phyloP scores from a whole-genome alignment of 2,113 vertebrate genomes.

The Brachirus orientalis region DNA sequence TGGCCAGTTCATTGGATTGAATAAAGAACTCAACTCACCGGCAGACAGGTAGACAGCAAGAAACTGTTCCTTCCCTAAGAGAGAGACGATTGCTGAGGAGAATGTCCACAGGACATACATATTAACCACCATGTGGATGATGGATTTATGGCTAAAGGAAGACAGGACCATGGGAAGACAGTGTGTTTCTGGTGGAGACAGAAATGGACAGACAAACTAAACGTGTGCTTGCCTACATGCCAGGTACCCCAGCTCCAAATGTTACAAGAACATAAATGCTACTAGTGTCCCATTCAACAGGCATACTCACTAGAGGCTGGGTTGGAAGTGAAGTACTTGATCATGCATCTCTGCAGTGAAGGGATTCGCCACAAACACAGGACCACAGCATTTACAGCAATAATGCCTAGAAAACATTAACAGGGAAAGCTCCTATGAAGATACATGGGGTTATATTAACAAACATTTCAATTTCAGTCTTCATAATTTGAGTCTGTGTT shows the following conservation, averaged over 20 bases:
- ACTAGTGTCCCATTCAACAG: background rate
- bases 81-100: constrained; percentile 91
- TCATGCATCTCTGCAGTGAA: constrained; percentile 87
- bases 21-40: too few relatives aligned
- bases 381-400: constrained; percentile 89
- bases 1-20: too few relatives aligned
- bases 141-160: constrained; percentile 94
- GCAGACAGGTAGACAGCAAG: constrained; percentile 94
- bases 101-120: constrained; percentile 99
- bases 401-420: constrained; percentile 85
- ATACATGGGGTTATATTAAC: background rate
- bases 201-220: background rate
- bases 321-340: constrained; percentile 94
- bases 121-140: constrained; percentile 94
- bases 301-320: constrained; percentile 92
- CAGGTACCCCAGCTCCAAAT: background rate
- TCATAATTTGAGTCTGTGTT: background rate
- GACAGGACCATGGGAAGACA: constrained; percentile 97
- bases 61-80: constrained; percentile 95
- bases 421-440: background rate
- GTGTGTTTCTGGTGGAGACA: constrained; percentile 78
- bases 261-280: background rate
- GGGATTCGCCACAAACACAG: constrained; percentile 96
- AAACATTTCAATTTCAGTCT: background rate
- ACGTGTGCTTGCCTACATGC: background rate